phyloP scores from a whole-genome alignment of 1,140 invertebrate genomes.

The Tachypleus tridentatus region DNA sequence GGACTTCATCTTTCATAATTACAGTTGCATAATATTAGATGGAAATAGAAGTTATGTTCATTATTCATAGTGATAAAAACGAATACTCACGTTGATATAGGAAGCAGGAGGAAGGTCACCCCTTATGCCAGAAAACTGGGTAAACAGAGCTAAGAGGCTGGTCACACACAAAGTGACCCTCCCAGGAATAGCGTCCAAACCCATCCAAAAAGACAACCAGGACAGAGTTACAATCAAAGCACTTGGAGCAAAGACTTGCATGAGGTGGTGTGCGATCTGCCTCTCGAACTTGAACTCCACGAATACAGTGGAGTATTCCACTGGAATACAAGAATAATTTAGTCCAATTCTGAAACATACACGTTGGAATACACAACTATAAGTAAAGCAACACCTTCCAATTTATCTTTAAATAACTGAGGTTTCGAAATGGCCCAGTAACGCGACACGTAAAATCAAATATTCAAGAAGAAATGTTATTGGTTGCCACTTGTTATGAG shows the following conservation, averaged over 20 bases:
- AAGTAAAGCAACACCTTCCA: no score
- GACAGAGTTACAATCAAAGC: conserved; percentile 71
- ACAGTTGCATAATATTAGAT: no score
- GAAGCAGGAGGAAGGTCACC: conserved; percentile 67
- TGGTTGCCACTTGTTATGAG: no score
- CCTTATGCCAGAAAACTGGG: conserved; percentile 65
- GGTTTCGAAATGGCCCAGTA: no score
- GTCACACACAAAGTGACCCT: conserved; percentile 67
- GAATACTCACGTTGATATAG: conserved; percentile 51
- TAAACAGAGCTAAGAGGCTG: conserved; percentile 66
- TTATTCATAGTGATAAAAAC: no score
- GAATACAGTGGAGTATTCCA: conserved; percentile 56
- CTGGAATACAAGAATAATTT: conserved; percentile 1
- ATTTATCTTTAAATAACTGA: no score
- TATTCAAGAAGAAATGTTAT: no score
- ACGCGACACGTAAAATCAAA: no score
- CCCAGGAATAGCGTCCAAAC: conserved; percentile 68
- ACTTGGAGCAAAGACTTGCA: conserved; percentile 76
- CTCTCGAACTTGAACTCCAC: conserved; percentile 68
- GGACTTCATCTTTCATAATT: no score
- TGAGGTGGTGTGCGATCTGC: conserved; percentile 71
- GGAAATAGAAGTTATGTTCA: no score
- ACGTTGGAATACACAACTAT: no score
- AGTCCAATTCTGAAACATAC: no score
- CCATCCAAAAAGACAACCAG: conserved; percentile 80